Base-by-base conservation (phyloP, 2,888 invertebrate genomes). In the Heteropelma amictum region DNA sequence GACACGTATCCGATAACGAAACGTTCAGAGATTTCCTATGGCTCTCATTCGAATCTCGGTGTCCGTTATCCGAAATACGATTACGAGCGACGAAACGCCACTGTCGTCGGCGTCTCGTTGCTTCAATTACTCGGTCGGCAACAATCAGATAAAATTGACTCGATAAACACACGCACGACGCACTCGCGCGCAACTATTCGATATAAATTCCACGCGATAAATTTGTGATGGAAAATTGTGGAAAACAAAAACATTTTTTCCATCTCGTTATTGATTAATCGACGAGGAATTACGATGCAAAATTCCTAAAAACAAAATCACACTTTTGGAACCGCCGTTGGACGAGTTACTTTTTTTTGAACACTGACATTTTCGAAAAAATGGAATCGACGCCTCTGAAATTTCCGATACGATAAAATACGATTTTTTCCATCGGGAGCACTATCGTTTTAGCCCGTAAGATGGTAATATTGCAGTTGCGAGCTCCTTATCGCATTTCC, bases 401-500 rank as follows among this genome's bases (percentile, higher is more conserved):
- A n/a, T n/a, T n/a, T n/a, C n/a, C n/a, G n/a, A n/a, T n/a, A n/a
- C n/a, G n/a, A n/a, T n/a, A n/a, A n/a, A n/a, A n/a, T n/a, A n/a
- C n/a, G n/a, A n/a, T n/a, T n/a, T n/a, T 26, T 26, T 21, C 12
- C 8, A 30, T 40, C 6, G 45, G 33, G 12, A 10, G 19, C 26
- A 12, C 26, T 2, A 42, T 12, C 14, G 21, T 1, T 53, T 3
- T 38, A 14, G 12, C 14, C 19, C 14, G 19, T 40, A 1, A 17
- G 14, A 33, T 47, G 28, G 47, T n/a, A 12, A 56, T 7, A 12
- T 56, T 23, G 49, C 72, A 73, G 42, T 68, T 70, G 76, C 60
- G 26, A 12, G 79, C 77, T 76, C 77, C 83, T 83, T 85, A 85
- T 87, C 86, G 80, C 81, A 80, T 81, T 83, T 86, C 84, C 87